A percentile compares a stretch with the other conserved stretches of the same genome.
phyloP scores from a whole-genome alignment of 2,797 vertebrate species.

The Picus viridis region DNA sequence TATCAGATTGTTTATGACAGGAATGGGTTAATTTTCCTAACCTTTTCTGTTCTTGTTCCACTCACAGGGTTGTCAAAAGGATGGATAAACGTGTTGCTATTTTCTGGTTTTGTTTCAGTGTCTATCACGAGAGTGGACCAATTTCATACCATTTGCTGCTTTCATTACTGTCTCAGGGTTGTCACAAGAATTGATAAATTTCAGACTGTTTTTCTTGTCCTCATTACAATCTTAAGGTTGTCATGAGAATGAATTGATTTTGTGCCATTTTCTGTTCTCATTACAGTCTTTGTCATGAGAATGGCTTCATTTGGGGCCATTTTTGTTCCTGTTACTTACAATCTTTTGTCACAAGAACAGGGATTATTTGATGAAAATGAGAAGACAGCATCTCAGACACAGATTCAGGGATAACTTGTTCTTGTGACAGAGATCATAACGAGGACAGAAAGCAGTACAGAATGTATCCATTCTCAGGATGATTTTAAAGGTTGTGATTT shows the following conservation, averaged over 20 bases:
- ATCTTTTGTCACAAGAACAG: conserved; percentile 68
- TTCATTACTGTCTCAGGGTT: conserved; percentile 80
- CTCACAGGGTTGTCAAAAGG: conserved; percentile 66
- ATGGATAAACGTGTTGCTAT: conserved; percentile 71
- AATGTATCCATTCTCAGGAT: conserved; percentile 30
- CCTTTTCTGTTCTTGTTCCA: conserved; percentile 70
- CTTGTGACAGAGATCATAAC: conserved; percentile 49
- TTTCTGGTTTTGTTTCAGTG: conserved; percentile 73
- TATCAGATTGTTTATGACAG: conserved; percentile 67
- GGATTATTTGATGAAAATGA: conserved; percentile 73
- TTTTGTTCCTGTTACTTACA: conserved; percentile 70
- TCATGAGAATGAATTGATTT: conserved; percentile 81
- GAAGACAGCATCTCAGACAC: conserved; percentile 40
- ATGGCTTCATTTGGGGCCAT: conserved; percentile 77
- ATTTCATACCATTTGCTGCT: conserved; percentile 76
- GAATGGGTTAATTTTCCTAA: conserved; percentile 76
- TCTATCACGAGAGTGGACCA: conserved; percentile 75
- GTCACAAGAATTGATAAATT: conserved; percentile 83
- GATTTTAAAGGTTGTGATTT: conserved; percentile 43
- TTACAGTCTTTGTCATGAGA: conserved; percentile 78
- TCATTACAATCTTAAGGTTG: conserved; percentile 82
- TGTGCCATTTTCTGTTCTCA: conserved; percentile 79
- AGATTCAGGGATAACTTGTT: conserved; percentile 59
- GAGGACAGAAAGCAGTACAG: conserved; percentile 49
- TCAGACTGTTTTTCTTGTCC: conserved; percentile 83